phyloP scores from a whole-genome alignment of 2,888 invertebrate species.

The Machimus atricapillus region DNA sequence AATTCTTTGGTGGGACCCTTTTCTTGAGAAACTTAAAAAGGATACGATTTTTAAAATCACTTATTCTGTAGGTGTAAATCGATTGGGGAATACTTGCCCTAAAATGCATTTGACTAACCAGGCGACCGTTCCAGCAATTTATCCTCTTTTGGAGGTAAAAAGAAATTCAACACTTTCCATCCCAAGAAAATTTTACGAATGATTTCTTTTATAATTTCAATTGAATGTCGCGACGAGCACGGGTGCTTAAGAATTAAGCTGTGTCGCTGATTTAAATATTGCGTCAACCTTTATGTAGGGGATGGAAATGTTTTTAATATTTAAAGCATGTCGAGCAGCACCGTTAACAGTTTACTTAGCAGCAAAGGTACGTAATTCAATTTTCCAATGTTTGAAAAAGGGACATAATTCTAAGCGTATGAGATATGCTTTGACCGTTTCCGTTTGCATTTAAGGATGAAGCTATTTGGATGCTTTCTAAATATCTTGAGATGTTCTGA shows the following conservation, averaged over 20 bases:
- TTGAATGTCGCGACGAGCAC: not conserved
- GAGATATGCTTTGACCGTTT: not conserved
- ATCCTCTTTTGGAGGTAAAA: not conserved
- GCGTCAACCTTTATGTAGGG: not conserved
- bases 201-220: not conserved
- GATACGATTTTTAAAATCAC: not conserved
- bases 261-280: not conserved
- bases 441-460: not conserved
- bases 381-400: not conserved
- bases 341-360: not conserved
- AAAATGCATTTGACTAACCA: not conserved
- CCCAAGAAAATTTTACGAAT: not conserved
- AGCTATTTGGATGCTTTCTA: not conserved
- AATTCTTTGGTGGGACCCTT: not conserved
- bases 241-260: not conserved
- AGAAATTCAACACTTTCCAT: not conserved
- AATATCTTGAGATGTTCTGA: not conserved
- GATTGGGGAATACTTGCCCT: not conserved
- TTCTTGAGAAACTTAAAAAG: not conserved
- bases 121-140: not conserved
- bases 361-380: not conserved
- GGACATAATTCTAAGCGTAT: not conserved
- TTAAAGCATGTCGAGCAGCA: not conserved
- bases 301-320: not conserved
- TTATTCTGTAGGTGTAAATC: not conserved